Evolutionary conservation across 2,797 vertebrate species (phyloP).

Genomic region (Gymnoscopelus braueri): DNA sequence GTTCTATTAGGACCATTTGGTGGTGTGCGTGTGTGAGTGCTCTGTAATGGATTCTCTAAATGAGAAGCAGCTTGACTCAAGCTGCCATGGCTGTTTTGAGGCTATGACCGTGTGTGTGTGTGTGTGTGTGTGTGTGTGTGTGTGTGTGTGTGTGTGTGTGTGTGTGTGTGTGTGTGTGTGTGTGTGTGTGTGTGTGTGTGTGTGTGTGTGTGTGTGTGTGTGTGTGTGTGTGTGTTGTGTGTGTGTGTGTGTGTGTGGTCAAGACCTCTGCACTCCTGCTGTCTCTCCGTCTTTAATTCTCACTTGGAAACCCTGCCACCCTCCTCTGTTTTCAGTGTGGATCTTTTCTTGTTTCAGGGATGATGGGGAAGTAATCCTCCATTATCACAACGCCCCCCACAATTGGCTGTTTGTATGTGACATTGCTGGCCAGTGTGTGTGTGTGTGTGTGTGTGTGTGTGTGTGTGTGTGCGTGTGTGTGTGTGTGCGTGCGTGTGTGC

Average conservation of each 20-base stretch:
- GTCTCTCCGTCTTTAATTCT: slow-evolving; percentile 26
- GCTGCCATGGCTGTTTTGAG: slow-evolving; percentile 25
- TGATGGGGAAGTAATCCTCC: slow-evolving; percentile 25
- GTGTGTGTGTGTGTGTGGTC: slow-evolving; percentile 27
- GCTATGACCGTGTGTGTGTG: slow-evolving; percentile 1
- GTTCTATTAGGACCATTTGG: slow-evolving; percentile 63
- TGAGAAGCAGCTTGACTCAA: slow-evolving; percentile 67
- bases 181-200: slow-evolving; percentile 6
- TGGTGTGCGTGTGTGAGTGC: slow-evolving; percentile 53
- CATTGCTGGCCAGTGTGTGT: not conserved
- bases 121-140: slow-evolving; percentile 27
- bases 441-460: not conserved
- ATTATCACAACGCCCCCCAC: not conserved
- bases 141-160: slow-evolving; percentile 10
- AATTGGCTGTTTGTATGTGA: slow-evolving; percentile 2
- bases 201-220: slow-evolving; percentile 48
- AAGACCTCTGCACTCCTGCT: slow-evolving; percentile 40
- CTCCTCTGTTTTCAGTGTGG: too few species aligned
- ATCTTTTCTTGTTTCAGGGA: slow-evolving; percentile 8
- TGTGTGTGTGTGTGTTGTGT: slow-evolving; percentile 30
- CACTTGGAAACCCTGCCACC: slow-evolving; percentile 17
- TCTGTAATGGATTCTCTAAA: slow-evolving; percentile 66
- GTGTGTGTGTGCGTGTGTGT: not conserved
- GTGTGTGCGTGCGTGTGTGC: not conserved
- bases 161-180: slow-evolving; percentile 40